phyloP scores from a whole-genome alignment of 2,797 vertebrate genomes.

The Decapterus maruadsi region DNA sequence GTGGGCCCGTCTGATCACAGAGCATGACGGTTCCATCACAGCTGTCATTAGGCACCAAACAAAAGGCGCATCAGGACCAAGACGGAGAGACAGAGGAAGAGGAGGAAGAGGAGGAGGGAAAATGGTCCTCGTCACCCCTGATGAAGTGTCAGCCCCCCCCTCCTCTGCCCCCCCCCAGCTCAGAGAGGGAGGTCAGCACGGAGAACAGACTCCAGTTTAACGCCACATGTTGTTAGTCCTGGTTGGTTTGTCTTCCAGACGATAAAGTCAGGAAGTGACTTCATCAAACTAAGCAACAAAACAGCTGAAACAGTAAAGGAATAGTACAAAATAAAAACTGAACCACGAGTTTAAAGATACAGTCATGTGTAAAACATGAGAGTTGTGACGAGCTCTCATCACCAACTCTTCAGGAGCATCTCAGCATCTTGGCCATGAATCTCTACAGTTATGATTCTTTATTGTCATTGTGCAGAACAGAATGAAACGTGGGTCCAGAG shows the following conservation, averaged over 20 bases:
- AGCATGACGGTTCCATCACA: conserved; percentile 85
- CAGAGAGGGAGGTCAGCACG: conserved; percentile 46
- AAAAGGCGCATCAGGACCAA: conserved; percentile 69
- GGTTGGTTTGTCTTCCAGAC: neutral
- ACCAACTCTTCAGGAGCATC: too few relatives aligned
- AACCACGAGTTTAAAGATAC: too few relatives aligned
- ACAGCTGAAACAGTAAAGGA: neutral
- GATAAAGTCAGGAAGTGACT: neutral
- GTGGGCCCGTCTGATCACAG: conserved; percentile 72
- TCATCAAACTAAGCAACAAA: neutral
- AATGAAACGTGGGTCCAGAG: too few relatives aligned
- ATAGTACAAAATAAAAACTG: too few relatives aligned
- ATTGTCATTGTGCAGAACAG: too few relatives aligned
- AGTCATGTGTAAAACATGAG: too few relatives aligned
- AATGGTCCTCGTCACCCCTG: conserved; percentile 58
- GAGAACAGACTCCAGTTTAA: conserved; percentile 42
- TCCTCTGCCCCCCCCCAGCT: conserved; percentile 22
- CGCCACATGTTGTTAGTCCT: neutral
- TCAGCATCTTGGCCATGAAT: too few relatives aligned
- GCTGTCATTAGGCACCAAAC: conserved; percentile 80
- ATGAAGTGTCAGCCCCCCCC: conserved; percentile 68
- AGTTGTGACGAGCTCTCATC: too few relatives aligned
- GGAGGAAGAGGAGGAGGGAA: conserved; percentile 10
- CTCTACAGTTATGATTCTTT: too few relatives aligned
- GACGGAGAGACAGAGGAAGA: conserved; percentile 39